These are phyloP conservation scores for Meta bourneti DNA, from an alignment of 2,888 invertebrate genomes.

Conservation along the genomic window DNA sequence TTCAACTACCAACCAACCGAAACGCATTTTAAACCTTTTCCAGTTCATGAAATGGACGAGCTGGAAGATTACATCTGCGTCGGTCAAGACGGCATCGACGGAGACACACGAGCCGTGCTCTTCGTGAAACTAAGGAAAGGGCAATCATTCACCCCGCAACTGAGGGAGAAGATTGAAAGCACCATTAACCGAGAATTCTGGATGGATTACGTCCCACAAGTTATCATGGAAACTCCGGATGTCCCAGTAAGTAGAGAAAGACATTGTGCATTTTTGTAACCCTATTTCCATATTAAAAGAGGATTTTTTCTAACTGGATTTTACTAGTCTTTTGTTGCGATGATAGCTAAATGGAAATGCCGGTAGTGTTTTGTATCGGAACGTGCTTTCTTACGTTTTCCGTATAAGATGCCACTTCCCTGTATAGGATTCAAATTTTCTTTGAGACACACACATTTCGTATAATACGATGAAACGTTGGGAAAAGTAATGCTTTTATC, in stretches of 20 bases:
- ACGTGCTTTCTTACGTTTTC: too few relatives aligned
- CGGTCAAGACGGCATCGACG: constrained; percentile 38
- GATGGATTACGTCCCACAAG: constrained; percentile 50
- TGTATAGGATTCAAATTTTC: too few relatives aligned
- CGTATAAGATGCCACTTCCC: too few relatives aligned
- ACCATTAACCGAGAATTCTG: constrained; percentile 35
- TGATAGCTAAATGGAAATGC: background rate
- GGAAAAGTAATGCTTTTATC: too few relatives aligned
- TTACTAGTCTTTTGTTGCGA: background rate
- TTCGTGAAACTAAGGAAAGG: constrained; percentile 70
- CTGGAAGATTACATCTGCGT: constrained; percentile 67
- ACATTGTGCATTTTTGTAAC: background rate
- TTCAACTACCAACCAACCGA: too few relatives aligned
- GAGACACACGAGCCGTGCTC: constrained; percentile 59
- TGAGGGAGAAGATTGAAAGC: constrained; percentile 36
- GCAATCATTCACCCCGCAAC: constrained; percentile 5
- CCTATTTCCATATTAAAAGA: background rate
- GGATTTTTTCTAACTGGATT: background rate
- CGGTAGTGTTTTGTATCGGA: too few relatives aligned
- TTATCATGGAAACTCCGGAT: constrained; percentile 56
- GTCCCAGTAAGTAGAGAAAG: constrained; percentile 46
- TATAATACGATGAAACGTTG: too few relatives aligned
- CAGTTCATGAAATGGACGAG: constrained; percentile 66
- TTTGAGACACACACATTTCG: too few relatives aligned
- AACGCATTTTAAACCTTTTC: background rate